Evolutionary conservation across 2,113 vertebrate species (phyloP).

Genomic region (Corvus moneduloides): DNA sequence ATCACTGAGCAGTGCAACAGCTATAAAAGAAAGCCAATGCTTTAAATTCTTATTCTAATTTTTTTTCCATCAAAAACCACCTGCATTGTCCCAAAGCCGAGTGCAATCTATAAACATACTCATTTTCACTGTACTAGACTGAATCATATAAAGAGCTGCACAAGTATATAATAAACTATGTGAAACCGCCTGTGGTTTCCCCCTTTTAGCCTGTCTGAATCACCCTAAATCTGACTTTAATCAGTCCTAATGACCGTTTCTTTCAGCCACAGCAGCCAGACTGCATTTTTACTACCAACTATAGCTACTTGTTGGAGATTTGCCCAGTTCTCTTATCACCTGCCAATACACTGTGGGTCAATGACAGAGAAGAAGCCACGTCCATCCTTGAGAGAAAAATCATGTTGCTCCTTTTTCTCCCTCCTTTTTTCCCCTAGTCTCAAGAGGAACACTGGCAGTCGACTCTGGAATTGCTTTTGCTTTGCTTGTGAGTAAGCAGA

Average conservation of each 20-base stretch:
- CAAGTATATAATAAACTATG: constrained; percentile 53
- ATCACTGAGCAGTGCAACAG: neutral
- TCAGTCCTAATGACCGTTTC: constrained; percentile 73
- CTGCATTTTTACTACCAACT: constrained; percentile 61
- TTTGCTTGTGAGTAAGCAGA: constrained; percentile 13
- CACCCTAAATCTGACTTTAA: constrained; percentile 73
- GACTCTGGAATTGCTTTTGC: neutral
- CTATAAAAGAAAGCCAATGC: neutral
- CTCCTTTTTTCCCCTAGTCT: neutral
- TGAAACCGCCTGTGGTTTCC: constrained; percentile 62
- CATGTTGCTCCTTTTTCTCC: neutral
- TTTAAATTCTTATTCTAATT: neutral
- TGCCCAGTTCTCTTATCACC: constrained; percentile 65
- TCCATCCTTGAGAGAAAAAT: constrained; percentile 26
- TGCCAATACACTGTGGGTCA: constrained; percentile 43
- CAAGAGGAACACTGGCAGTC: neutral
- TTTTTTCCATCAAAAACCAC: neutral
- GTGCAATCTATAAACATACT: neutral
- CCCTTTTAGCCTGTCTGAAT: constrained; percentile 59
- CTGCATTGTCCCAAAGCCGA: neutral
- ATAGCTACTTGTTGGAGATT: constrained; percentile 62
- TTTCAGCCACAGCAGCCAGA: constrained; percentile 64
- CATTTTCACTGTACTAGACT: constrained; percentile 20
- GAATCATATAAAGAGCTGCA: constrained; percentile 48
- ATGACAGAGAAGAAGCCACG: neutral